Evolutionary conservation across 2,888 invertebrate genomes (phyloP).

Genomic region (Hoplodrina ambigua): DNA sequence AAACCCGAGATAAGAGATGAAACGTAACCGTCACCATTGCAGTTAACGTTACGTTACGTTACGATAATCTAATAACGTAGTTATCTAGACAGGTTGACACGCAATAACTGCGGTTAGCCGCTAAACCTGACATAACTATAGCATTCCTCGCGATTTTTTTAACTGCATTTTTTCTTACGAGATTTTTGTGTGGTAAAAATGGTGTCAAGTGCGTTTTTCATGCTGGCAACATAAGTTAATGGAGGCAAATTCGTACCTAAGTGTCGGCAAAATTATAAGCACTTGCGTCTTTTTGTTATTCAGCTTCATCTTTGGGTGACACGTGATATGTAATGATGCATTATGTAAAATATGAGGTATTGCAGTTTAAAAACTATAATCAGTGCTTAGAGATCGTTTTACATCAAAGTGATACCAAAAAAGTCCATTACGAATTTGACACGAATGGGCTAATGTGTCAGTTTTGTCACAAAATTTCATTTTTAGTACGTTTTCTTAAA

Average conservation of each 20-base stretch:
- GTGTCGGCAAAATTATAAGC: background rate
- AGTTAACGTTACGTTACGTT: slow-evolving; percentile 17
- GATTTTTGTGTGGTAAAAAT: slow-evolving; percentile 37
- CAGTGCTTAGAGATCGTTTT: too few relatives aligned
- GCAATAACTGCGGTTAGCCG: slow-evolving; percentile 62
- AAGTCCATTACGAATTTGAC: too few relatives aligned
- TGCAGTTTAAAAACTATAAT: too few relatives aligned
- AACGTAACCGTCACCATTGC: slow-evolving; percentile 11
- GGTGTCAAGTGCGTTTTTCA: slow-evolving; percentile 55
- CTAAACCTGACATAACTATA: slow-evolving; percentile 64
- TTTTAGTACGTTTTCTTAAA: too few relatives aligned
- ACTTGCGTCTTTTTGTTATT: background rate
- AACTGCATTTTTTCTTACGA: slow-evolving; percentile 38
- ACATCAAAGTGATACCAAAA: too few relatives aligned
- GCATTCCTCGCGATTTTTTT: slow-evolving; percentile 41
- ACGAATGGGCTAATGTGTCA: too few relatives aligned
- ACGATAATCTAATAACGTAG: slow-evolving; percentile 52
- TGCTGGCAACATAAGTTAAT: slow-evolving; percentile 14
- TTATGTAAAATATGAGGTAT: too few relatives aligned
- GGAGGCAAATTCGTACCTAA: background rate
- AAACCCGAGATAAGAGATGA: slow-evolving; percentile 16
- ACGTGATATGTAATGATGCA: background rate
- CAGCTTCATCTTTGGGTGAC: background rate
- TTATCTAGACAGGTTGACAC: slow-evolving; percentile 49
- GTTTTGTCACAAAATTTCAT: too few relatives aligned